These are phyloP conservation scores for Neolamprologus toae DNA, from an alignment of 2,113 vertebrate species.

Conservation along the genomic window DNA sequence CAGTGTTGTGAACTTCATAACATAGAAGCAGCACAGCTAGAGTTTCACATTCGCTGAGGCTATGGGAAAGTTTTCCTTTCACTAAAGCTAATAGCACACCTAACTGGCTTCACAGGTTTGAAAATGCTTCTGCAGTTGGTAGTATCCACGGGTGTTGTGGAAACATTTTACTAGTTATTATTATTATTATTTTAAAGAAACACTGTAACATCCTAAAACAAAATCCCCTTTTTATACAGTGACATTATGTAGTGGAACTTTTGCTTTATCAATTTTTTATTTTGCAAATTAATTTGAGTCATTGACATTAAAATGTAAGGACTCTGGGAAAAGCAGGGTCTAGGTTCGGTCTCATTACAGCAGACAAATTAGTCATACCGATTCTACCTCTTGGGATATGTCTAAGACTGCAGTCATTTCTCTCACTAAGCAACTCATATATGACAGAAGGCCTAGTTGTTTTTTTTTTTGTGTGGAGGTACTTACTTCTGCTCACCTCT, in stretches of 20 bases:
- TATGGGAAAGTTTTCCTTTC: conserved; percentile 9
- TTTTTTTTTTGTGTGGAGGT: background rate
- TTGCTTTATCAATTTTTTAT: background rate
- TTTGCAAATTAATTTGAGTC: background rate
- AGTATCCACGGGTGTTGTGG: background rate
- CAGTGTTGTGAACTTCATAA: conserved; percentile 12
- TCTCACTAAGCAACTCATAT: background rate
- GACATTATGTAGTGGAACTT: background rate
- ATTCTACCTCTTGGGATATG: background rate
- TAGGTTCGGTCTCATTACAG: background rate
- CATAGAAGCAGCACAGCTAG: conserved; percentile 37
- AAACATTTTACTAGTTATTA: background rate
- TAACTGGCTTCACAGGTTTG: background rate
- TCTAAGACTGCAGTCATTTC: background rate
- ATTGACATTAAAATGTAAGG: background rate
- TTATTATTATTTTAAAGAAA: background rate
- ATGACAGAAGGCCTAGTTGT: background rate
- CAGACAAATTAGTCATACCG: background rate
- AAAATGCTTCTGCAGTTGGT: background rate
- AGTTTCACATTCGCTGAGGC: conserved; percentile 28
- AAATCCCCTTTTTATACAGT: background rate
- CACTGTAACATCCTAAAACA: background rate
- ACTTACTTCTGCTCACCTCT: background rate
- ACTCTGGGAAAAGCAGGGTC: background rate
- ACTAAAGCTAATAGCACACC: background rate